Conservation (phyloP, 2,888 invertebrate species). For the Tinea pellionella region DNA sequence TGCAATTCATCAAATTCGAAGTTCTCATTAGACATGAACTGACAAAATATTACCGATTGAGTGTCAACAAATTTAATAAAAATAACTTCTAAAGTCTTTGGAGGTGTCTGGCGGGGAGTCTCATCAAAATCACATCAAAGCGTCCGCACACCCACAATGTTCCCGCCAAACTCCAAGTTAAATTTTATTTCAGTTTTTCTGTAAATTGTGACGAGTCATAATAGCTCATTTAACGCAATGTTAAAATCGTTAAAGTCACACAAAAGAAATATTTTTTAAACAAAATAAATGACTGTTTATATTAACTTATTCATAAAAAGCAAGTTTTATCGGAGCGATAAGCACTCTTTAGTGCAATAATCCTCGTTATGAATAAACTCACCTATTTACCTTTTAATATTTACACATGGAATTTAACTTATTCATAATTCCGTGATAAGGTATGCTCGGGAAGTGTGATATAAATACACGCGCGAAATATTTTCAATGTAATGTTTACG, state of each 20-base stretch:
- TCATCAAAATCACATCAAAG: slow-evolving; percentile 58
- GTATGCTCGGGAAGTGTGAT: slow-evolving; percentile 21
- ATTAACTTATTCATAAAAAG: not conserved
- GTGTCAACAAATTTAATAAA: slow-evolving; percentile 42
- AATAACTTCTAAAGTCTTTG: slow-evolving; percentile 33
- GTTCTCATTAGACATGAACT: not conserved
- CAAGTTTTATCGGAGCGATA: not conserved
- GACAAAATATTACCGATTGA: slow-evolving; percentile 20
- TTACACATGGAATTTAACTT: not conserved
- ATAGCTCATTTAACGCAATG: slow-evolving; percentile 28
- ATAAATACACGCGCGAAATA: slow-evolving; percentile 48
- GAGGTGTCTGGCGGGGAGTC: slow-evolving; percentile 27
- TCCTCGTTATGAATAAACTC: not conserved
- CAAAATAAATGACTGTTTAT: not conserved
- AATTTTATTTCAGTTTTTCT: slow-evolving; percentile 43
- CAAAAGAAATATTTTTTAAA: not conserved
- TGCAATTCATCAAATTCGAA: not conserved
- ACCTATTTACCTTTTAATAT: not conserved
- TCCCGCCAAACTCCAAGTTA: slow-evolving; percentile 42
- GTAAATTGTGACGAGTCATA: slow-evolving; percentile 25
- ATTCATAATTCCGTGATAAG: not conserved
- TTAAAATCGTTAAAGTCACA: not conserved
- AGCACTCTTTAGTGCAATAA: not conserved
- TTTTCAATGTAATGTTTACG: slow-evolving; percentile 16
- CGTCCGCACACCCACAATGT: slow-evolving; percentile 37